phyloP scores from a whole-genome alignment of 30 jellyfish, hydroid and myxozoan species.

The Pelagia noctiluca region DNA sequence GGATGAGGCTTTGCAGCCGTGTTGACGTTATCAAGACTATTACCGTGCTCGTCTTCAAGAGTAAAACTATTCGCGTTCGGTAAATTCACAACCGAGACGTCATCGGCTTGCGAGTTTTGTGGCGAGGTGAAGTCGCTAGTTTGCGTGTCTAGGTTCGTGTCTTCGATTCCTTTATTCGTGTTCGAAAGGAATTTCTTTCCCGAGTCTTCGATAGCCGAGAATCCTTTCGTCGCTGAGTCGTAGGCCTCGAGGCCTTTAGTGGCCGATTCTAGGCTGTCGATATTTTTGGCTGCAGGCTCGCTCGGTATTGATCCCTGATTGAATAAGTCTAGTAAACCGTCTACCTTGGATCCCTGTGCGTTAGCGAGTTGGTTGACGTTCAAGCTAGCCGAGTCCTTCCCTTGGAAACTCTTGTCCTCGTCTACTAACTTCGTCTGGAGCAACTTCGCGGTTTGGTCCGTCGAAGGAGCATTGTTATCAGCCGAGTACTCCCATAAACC shows the following conservation, averaged over 20 bases:
- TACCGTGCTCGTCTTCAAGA: slow-evolving; percentile 94
- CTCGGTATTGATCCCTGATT: background rate
- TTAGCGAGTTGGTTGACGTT: slow-evolving; percentile 43
- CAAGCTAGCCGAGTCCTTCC: slow-evolving; percentile 62
- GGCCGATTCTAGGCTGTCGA: slow-evolving; percentile 29
- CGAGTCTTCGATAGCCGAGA: slow-evolving; percentile 34
- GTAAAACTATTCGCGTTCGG: slow-evolving; percentile 83
- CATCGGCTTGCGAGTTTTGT: slow-evolving; percentile 29
- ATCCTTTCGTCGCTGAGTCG: slow-evolving; percentile 57
- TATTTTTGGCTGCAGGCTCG: background rate
- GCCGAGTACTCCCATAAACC: slow-evolving; percentile 91
- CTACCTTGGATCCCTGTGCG: slow-evolving; percentile 73
- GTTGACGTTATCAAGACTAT: slow-evolving; percentile 35
- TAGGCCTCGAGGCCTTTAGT: slow-evolving; percentile 51
- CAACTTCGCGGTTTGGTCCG: slow-evolving; percentile 73
- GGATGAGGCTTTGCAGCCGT: slow-evolving; percentile 50
- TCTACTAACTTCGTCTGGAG: slow-evolving; percentile 55
- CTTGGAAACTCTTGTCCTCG: slow-evolving; percentile 39
- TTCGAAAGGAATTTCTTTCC: slow-evolving; percentile 18
- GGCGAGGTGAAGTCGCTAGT: slow-evolving; percentile 18
- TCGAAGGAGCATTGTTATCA: slow-evolving; percentile 76
- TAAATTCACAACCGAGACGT: slow-evolving; percentile 82
- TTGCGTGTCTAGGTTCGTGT: slow-evolving; percentile 33
- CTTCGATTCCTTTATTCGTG: slow-evolving; percentile 32
- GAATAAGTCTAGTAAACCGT: slow-evolving; percentile 37